Conservation (phyloP, 2,797 vertebrate genomes). For the Phoebastria nigripes region DNA sequence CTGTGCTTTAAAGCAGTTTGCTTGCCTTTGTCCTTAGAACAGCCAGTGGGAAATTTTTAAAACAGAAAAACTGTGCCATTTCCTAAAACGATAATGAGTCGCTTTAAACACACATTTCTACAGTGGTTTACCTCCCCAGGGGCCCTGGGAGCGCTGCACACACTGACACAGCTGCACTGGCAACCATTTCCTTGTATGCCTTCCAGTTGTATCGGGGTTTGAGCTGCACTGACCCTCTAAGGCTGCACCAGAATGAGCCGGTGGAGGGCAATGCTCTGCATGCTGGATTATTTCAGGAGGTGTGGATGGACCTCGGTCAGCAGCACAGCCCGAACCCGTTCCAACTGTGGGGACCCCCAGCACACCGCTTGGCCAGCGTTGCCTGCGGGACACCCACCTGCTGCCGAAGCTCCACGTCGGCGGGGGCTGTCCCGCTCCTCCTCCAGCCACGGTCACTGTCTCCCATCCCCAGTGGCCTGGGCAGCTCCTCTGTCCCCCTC, state of each 20-base stretch:
- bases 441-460: fast-evolving
- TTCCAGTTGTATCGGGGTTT: background rate
- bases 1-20: fast-evolving
- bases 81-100: background rate
- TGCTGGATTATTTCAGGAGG: background rate
- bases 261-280: background rate
- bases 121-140: background rate
- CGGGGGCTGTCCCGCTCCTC: background rate
- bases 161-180: background rate
- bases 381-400: no score
- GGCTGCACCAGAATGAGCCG: background rate
- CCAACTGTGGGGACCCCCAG: background rate
- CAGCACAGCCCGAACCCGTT: background rate
- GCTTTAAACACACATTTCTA: background rate
- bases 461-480: fast-evolving
- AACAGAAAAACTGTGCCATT: background rate
- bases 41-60: background rate
- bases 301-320: background rate
- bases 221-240: background rate
- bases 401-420: background rate
- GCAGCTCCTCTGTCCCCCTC: background rate
- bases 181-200: background rate
- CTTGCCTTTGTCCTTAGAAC: background rate
- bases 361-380: fast-evolving
- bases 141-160: fast-evolving